A percentile compares a stretch with the other conserved stretches of the same genome.
These are phyloP conservation scores for Gortyna flavago DNA, from an alignment of 2,888 invertebrate species.

Conservation along the genomic window DNA sequence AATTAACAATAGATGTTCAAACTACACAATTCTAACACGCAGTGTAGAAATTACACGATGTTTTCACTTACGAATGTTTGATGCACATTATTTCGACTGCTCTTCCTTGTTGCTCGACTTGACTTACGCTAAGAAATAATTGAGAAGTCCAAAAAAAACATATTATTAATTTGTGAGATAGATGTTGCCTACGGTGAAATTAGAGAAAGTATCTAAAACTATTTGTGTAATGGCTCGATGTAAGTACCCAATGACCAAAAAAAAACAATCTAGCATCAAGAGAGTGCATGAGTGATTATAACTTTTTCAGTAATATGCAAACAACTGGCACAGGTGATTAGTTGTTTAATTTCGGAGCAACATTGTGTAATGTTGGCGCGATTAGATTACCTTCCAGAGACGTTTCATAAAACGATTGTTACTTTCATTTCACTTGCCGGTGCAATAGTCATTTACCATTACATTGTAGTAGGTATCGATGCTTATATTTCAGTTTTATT, in stretches of 20 bases:
- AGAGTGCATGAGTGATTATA: slow-evolving; percentile 1
- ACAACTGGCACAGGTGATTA: slow-evolving; percentile 68
- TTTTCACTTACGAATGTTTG: slow-evolving; percentile 46
- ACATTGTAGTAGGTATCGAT: slow-evolving; percentile 55
- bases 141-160: slow-evolving; percentile 2
- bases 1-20: slow-evolving; percentile 64
- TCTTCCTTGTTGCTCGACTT: slow-evolving; percentile 26
- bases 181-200: background rate
- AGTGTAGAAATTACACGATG: slow-evolving; percentile 30
- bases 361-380: slow-evolving; percentile 81
- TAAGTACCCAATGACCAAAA: background rate
- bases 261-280: slow-evolving; percentile 8
- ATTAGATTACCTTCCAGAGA: slow-evolving; percentile 85
- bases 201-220: slow-evolving; percentile 32
- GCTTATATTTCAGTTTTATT: slow-evolving; percentile 42
- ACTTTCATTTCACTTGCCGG: slow-evolving; percentile 83
- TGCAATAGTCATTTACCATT: slow-evolving; percentile 76
- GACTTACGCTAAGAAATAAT: background rate
- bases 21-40: slow-evolving; percentile 46
- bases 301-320: slow-evolving; percentile 32
- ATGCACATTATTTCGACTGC: slow-evolving; percentile 19
- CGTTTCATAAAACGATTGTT: slow-evolving; percentile 87
- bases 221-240: background rate
- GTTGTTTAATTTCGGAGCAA: slow-evolving; percentile 74
- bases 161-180: slow-evolving; percentile 10